Evolutionary conservation across 2,888 invertebrate genomes (phyloP), one percentile per base, ranked within the genome.

Genomic region (Fissipunctia ypsillon): DNA sequence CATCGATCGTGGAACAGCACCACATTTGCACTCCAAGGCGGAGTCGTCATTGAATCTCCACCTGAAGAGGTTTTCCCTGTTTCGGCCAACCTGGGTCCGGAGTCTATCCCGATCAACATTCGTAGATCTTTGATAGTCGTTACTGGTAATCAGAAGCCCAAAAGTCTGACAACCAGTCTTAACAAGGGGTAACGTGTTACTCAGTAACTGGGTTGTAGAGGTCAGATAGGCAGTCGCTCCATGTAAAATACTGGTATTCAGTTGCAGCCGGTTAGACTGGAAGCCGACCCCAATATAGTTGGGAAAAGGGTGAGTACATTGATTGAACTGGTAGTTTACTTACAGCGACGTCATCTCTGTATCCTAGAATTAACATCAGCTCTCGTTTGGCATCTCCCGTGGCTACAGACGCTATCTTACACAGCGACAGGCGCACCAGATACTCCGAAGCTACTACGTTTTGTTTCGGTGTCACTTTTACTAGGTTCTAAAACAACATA

Each of bases 321-420:
- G 50, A 50, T 50, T 50, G 50, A 50, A n/a, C n/a, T 25, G 41
- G 19, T 9, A 28, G 12, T 35, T 22, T 22, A 70, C 79, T 81
- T 60, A 91, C 93, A 84, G 74, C 78, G 3, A 61, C 66, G 1
- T 84, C 83, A 31, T 83, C 78, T 9, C 73, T 59, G 7, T 89
- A 84, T 6, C 90, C 92, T 57, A 95, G 80, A 1, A 87, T 80
- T 0, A 87, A 77, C 77, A 92, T 77, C 0, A 94, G 80, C 70
- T 93, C 91, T 3, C 69, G 48, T 68, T 89, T 91, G 0, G 92
- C 80, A 1, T 73, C 60, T 0, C 89, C 91, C 0, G 76, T 71
- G 1, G 94, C 92, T 0, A 88, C 66, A 0, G 87, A 78, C 0
- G 91, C 90, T 1, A 95, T 80, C 78, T 93, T 94, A 78, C 93